Percentiles rank a stretch among this genome's conserved stretches.
phyloP scores from a whole-genome alignment of 2,888 invertebrate species.

The Chirona hameri region DNA sequence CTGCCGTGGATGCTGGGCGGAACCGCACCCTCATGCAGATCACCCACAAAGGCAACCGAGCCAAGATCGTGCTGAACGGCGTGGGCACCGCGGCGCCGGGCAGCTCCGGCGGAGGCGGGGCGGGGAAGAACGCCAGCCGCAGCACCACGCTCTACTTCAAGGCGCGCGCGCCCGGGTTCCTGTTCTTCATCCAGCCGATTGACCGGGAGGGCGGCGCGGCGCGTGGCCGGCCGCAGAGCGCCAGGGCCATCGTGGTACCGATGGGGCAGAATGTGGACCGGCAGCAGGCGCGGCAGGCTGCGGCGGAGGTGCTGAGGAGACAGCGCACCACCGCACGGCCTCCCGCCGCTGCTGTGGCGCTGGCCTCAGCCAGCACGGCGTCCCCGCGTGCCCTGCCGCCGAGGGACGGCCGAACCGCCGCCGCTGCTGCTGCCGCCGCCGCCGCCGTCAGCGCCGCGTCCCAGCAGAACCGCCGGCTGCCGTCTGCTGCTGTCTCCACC shows the following conservation, averaged over 20 bases:
- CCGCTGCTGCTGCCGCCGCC: neutral
- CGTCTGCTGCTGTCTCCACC: no score
- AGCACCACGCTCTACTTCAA: conserved; percentile 12
- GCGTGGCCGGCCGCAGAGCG: neutral
- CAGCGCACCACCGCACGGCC: neutral
- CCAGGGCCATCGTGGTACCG: neutral
- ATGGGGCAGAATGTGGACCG: neutral
- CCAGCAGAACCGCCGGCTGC: no score
- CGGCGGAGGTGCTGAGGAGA: neutral
- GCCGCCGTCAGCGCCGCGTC: no score
- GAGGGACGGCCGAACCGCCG: neutral
- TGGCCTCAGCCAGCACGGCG: no score
- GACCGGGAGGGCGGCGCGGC: neutral
- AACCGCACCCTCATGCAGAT: conserved; percentile 5
- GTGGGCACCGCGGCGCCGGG: neutral
- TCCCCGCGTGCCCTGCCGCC: no score
- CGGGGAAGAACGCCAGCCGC: neutral
- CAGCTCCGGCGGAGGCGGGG: no score
- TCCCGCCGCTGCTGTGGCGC: neutral
- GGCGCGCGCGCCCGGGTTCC: conserved; percentile 22
- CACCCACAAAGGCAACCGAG: neutral
- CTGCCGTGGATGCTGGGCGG: neutral
- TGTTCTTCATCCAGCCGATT: conserved; percentile 26
- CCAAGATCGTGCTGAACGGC: neutral
- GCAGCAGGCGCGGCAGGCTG: neutral